phyloP scores from a whole-genome alignment of 2,888 invertebrate genomes.

The Cheilosia vernalis region DNA sequence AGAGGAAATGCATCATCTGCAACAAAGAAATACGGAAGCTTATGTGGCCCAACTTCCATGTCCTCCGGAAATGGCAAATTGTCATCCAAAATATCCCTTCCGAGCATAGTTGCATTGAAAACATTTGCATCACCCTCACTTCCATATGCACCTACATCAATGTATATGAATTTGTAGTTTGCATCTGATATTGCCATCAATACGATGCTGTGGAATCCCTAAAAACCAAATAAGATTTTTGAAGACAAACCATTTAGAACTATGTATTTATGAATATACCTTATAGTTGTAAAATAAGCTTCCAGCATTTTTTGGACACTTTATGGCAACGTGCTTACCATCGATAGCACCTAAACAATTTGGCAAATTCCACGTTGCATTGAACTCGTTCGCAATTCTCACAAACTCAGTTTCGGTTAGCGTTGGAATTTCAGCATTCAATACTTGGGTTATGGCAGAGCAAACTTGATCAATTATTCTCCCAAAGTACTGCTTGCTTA shows the following conservation, averaged over 20 bases:
- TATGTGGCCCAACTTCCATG: not conserved
- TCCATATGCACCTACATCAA: slow-evolving; percentile 9
- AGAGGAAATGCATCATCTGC: not conserved
- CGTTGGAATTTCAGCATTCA: not conserved
- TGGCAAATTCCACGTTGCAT: too few relatives aligned
- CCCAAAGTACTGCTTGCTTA: not conserved
- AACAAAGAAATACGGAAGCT: not conserved
- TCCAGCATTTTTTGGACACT: slow-evolving; percentile 1
- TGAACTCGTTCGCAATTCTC: too few relatives aligned
- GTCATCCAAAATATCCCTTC: not conserved
- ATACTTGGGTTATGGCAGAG: not conserved
- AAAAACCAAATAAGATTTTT: too few relatives aligned
- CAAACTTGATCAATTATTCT: slow-evolving; percentile 1
- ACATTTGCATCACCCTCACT: not conserved
- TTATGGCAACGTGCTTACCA: slow-evolving; percentile 9
- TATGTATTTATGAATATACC: not conserved
- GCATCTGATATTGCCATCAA: slow-evolving; percentile 2
- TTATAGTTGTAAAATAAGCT: slow-evolving; percentile 14
- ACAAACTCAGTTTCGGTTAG: not conserved
- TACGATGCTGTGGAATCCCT: slow-evolving; percentile 15
- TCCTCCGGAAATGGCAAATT: not conserved
- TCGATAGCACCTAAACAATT: too few relatives aligned
- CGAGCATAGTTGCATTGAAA: not conserved
- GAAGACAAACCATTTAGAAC: not conserved
- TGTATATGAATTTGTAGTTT: not conserved